A percentile compares a stretch with the other conserved stretches of the same genome.
Conservation (phyloP, 2,888 invertebrate species). For the Lasioglossum villosulum region DNA sequence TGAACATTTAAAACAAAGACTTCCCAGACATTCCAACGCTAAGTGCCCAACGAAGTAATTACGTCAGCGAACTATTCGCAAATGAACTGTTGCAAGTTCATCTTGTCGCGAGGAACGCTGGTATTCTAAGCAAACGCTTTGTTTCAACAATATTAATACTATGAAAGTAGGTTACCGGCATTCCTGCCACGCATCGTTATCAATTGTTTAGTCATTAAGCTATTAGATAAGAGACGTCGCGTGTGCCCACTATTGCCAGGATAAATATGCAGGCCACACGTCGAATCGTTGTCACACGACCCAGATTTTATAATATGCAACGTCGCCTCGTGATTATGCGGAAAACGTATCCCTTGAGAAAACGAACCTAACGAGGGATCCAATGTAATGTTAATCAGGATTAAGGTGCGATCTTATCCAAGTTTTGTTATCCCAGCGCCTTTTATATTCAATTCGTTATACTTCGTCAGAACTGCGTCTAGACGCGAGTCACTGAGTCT, state of each 20-base stretch:
- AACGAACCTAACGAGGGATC: too few relatives aligned
- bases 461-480: too few relatives aligned
- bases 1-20: too few relatives aligned
- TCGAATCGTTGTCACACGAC: not conserved
- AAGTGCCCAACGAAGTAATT: too few relatives aligned
- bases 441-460: too few relatives aligned
- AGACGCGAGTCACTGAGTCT: too few relatives aligned
- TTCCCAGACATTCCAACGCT: too few relatives aligned
- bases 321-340: not conserved
- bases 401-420: too few relatives aligned
- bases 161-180: conserved; percentile 40
- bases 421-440: too few relatives aligned
- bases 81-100: not conserved
- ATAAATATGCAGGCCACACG: conserved; percentile 12
- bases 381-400: too few relatives aligned
- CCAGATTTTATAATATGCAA: not conserved
- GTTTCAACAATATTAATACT: conserved; percentile 22
- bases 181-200: conserved; percentile 29
- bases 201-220: conserved; percentile 36
- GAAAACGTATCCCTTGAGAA: too few relatives aligned
- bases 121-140: not conserved
- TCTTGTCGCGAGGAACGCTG: not conserved
- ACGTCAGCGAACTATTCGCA: not conserved
- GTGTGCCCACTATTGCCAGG: conserved; percentile 14
- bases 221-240: conserved; percentile 44